Conservation (phyloP, 2,797 vertebrate species). For the Fistularia commersonii region DNA sequence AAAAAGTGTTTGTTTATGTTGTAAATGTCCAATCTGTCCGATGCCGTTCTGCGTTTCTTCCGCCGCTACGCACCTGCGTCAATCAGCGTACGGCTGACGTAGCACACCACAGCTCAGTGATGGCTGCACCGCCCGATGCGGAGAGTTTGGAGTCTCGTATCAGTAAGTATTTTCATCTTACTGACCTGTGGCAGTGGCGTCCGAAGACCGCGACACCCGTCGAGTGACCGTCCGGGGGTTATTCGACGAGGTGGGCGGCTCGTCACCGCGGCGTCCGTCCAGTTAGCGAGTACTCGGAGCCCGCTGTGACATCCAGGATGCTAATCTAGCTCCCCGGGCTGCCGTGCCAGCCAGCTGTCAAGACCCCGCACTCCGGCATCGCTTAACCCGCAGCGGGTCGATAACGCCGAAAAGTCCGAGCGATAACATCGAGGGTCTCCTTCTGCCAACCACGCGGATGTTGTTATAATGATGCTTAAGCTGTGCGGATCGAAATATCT, state of each 20-base stretch:
- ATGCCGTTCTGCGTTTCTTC: not conserved
- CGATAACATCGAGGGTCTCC: accelerated
- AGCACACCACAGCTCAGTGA: constrained; percentile 61
- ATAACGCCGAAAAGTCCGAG: not conserved
- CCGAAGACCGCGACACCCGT: not conserved
- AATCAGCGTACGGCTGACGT: constrained; percentile 56
- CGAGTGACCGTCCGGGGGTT: accelerated
- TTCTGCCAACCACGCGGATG: not conserved
- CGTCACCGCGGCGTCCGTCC: not conserved
- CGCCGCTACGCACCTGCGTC: not conserved
- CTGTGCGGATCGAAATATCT: constrained; percentile 15
- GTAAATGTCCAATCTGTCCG: not conserved
- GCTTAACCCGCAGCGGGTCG: constrained; percentile 17
- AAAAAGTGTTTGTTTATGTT: no score
- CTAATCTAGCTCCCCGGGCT: constrained; percentile 47
- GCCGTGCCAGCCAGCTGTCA: constrained; percentile 62
- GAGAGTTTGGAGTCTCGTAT: constrained; percentile 92
- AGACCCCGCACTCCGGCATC: constrained; percentile 28
- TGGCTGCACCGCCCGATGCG: constrained; percentile 84
- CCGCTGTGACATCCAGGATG: constrained; percentile 36
- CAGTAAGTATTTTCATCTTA: constrained; percentile 83
- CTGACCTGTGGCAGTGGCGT: not conserved
- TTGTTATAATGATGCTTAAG: no score
- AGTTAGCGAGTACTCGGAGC: constrained; percentile 3
- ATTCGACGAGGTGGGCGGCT: constrained; percentile 1